Conservation (phyloP, 2,888 invertebrate species). For the Eledona agricola region DNA sequence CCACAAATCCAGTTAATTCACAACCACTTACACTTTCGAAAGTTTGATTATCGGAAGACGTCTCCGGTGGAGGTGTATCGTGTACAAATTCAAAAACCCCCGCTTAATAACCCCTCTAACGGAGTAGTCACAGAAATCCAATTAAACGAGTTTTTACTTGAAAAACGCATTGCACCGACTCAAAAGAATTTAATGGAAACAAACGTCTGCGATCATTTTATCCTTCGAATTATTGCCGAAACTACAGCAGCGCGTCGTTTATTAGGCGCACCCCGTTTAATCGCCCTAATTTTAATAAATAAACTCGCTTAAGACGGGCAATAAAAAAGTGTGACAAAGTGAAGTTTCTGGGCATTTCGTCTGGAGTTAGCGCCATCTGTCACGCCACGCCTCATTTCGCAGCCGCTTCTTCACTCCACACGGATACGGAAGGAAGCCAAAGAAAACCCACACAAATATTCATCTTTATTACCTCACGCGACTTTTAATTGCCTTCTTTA, state of each 20-base stretch:
- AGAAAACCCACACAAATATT: constrained; percentile 53
- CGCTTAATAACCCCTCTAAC: constrained; percentile 1
- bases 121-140: constrained; percentile 12
- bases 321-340: constrained; percentile 56
- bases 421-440: constrained; percentile 47
- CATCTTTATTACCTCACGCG: constrained; percentile 57
- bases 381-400: constrained; percentile 58
- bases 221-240: constrained; percentile 25
- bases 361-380: constrained; percentile 56
- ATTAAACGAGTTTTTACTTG: constrained; percentile 7
- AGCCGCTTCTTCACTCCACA: constrained; percentile 53
- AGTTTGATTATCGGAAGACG: constrained; percentile 19
- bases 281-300: constrained; percentile 48
- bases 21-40: constrained; percentile 17
- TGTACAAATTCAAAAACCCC: constrained; percentile 1
- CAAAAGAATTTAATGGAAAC: constrained; percentile 32
- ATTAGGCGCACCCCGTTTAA: constrained; percentile 34
- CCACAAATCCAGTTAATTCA: constrained; percentile 11
- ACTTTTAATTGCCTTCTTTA: constrained; percentile 57
- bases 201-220: constrained; percentile 26
- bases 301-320: constrained; percentile 50
- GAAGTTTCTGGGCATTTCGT: constrained; percentile 51
- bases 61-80: not conserved
- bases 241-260: constrained; percentile 31
- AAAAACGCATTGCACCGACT: constrained; percentile 6